Conservation (phyloP, 2,888 invertebrate genomes). For the Hirtodrosophila cameraria region DNA sequence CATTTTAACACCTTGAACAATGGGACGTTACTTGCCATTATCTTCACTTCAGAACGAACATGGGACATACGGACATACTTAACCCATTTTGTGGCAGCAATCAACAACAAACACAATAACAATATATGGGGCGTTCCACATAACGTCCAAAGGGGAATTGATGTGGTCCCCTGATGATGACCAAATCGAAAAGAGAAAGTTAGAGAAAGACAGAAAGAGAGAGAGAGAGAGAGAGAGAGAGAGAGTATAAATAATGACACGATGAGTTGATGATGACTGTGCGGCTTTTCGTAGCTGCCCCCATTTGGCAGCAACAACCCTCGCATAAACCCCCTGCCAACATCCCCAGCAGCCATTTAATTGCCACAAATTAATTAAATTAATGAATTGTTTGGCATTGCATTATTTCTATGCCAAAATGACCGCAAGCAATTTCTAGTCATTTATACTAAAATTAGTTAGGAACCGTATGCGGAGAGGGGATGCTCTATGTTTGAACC, state of each 20-base stretch:
- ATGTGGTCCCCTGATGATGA: constrained; percentile 33
- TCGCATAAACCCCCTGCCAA: background rate
- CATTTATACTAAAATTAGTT: constrained; percentile 55
- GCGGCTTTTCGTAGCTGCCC: constrained; percentile 36
- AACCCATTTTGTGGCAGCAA: constrained; percentile 47
- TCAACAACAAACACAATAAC: constrained; percentile 4
- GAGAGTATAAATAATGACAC: constrained; percentile 39
- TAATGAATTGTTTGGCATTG: constrained; percentile 80
- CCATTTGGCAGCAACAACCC: constrained; percentile 36
- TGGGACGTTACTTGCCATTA: constrained; percentile 32
- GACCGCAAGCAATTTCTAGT: constrained; percentile 36
- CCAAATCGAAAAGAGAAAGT: constrained; percentile 13
- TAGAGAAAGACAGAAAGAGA: background rate
- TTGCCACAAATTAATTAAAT: constrained; percentile 82
- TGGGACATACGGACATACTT: constrained; percentile 39
- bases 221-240: background rate
- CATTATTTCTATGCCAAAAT: constrained; percentile 53
- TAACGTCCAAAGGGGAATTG: constrained; percentile 41
- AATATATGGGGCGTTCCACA: constrained; percentile 29
- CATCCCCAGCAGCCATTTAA: constrained; percentile 68
- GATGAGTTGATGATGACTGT: constrained; percentile 63
- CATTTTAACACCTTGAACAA: constrained; percentile 55
- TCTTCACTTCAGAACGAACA: constrained; percentile 30
- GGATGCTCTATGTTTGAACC: no score
- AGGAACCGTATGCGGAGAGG: no score